Evolutionary conservation across 2,888 invertebrate genomes (phyloP).

Genomic region (Antitype chi): DNA sequence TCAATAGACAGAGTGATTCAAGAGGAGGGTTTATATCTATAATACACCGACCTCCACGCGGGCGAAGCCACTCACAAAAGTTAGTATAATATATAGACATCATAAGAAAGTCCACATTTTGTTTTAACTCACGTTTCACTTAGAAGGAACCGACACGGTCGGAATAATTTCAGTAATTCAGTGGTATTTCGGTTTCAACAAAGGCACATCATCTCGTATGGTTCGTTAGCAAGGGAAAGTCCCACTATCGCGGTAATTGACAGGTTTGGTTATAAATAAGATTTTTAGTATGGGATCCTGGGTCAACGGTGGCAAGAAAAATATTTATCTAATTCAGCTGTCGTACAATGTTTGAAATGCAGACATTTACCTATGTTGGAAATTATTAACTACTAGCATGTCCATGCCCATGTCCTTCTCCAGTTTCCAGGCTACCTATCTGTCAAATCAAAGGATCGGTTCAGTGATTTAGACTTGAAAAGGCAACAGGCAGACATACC

Average conservation of each 20-base stretch:
- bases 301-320: neutral
- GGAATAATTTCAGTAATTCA: constrained; percentile 7
- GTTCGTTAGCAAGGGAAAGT: constrained; percentile 13
- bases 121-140: neutral
- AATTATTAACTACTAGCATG: neutral
- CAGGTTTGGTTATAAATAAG: constrained; percentile 25
- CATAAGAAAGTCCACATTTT: neutral
- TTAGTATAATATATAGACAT: neutral
- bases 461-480: too few relatives aligned
- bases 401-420: neutral
- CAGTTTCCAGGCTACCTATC: neutral
- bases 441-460: neutral
- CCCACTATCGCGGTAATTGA: constrained; percentile 16
- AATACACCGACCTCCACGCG: too few relatives aligned
- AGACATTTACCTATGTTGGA: neutral
- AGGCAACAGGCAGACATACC: neutral
- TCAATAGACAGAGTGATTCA: too few relatives aligned
- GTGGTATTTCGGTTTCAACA: neutral
- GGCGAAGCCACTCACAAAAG: too few relatives aligned
- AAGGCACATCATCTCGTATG: neutral
- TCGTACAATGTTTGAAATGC: neutral
- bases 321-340: neutral
- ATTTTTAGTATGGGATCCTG: neutral
- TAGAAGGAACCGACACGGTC: neutral
- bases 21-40: too few relatives aligned